Conservation (phyloP, 1,140 invertebrate species). For the Musca vetustissima region DNA sequence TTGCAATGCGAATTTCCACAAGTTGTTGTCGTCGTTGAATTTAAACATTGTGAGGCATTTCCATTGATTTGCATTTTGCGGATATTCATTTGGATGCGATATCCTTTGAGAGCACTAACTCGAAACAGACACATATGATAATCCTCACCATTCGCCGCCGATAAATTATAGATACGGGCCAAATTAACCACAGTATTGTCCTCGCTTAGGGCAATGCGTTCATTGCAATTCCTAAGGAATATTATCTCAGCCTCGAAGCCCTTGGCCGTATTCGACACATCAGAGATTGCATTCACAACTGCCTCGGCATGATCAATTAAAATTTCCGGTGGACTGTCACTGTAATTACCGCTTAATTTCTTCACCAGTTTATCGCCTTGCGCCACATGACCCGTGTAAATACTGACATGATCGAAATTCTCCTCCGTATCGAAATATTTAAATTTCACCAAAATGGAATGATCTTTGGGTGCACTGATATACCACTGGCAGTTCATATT, state of each 20-base stretch:
- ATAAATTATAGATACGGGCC: constrained; percentile 37
- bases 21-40: background rate
- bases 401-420: constrained; percentile 59
- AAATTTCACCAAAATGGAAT: constrained; percentile 69
- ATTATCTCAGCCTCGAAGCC: constrained; percentile 64
- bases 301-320: constrained; percentile 63
- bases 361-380: constrained; percentile 56
- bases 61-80: constrained; percentile 33
- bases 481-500: constrained; percentile 73
- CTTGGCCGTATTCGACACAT: constrained; percentile 49
- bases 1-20: constrained; percentile 62
- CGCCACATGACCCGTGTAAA: constrained; percentile 62
- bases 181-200: constrained; percentile 34
- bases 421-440: constrained; percentile 60
- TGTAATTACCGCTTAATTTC: constrained; percentile 66
- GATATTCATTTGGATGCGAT: constrained; percentile 58
- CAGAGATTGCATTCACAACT: constrained; percentile 61
- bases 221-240: constrained; percentile 65
- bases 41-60: background rate
- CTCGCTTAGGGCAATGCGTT: constrained; percentile 36
- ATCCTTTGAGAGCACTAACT: constrained; percentile 49
- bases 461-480: constrained; percentile 70
- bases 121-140: constrained; percentile 57
- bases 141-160: constrained; percentile 47
- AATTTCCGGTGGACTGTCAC: constrained; percentile 57